Evolutionary conservation across 1,140 invertebrate genomes (phyloP).

Genomic region (Brachionus rotundiformis): DNA sequence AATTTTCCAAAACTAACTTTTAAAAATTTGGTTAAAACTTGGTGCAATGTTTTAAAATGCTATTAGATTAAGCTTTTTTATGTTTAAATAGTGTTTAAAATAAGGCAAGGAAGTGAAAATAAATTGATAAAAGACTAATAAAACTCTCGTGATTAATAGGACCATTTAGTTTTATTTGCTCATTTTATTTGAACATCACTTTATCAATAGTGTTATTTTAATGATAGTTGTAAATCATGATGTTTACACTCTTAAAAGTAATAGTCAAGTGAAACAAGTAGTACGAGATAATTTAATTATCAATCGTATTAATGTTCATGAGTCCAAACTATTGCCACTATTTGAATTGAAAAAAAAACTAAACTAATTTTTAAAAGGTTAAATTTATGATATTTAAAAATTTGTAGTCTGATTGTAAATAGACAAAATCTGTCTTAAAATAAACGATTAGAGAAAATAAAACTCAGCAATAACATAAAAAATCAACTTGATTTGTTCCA

Average conservation of each 20-base stretch:
- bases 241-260: constrained; percentile 28
- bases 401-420: constrained; percentile 14
- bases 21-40: no score
- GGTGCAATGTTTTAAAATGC: no score
- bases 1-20: background rate
- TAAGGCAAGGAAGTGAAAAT: constrained; percentile 10
- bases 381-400: constrained; percentile 5
- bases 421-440: constrained; percentile 10
- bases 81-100: background rate
- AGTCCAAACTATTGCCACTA: background rate
- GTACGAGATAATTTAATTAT: constrained; percentile 38
- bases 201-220: background rate
- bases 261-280: background rate
- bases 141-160: background rate
- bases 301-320: constrained; percentile 10
- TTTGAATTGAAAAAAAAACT: background rate
- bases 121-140: constrained; percentile 22
- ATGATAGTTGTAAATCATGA: background rate
- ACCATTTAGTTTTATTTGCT: constrained; percentile 9
- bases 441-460: background rate
- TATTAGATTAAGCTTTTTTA: background rate
- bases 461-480: background rate
- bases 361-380: constrained; percentile 11
- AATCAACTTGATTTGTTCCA: constrained; percentile 35
- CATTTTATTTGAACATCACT: constrained; percentile 13